A percentile compares a stretch with the other conserved stretches of the same genome.
Conservation (phyloP, 1,140 invertebrate species). For the Stegodyphus dumicola region DNA sequence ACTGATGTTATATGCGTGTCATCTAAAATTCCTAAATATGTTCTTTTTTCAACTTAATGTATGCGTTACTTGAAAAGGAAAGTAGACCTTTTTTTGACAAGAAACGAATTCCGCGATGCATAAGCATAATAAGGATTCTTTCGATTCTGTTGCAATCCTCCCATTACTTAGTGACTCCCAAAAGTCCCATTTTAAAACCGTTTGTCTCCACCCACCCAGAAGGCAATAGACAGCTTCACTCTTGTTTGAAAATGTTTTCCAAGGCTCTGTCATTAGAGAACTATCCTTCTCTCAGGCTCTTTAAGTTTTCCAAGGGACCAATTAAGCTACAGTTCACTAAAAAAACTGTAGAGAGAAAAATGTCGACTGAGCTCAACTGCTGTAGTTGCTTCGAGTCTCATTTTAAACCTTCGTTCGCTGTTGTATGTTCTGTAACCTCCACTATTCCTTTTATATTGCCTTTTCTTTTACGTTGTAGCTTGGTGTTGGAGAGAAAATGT, state of each 20-base stretch:
- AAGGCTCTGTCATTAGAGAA: constrained; percentile 40
- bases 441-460: neutral
- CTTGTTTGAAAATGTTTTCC: constrained; percentile 16
- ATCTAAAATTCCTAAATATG: too few species aligned
- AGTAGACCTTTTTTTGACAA: too few species aligned
- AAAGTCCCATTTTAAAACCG: constrained; percentile 15
- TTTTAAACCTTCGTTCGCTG: constrained; percentile 1
- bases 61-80: too few species aligned
- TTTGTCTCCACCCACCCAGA: neutral
- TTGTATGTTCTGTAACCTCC: too few species aligned
- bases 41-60: too few species aligned
- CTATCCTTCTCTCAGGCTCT: constrained; percentile 17
- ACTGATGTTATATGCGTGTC: too few species aligned
- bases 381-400: constrained; percentile 46
- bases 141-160: too few species aligned
- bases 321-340: constrained; percentile 30
- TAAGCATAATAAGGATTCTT: too few species aligned
- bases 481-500: neutral
- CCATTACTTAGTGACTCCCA: constrained; percentile 16
- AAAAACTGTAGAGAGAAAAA: constrained; percentile 12
- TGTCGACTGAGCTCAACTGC: constrained; percentile 33
- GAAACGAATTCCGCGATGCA: too few species aligned
- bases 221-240: constrained; percentile 16
- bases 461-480: neutral
- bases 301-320: constrained; percentile 48